Evolutionary conservation across 1,140 invertebrate species (phyloP).

Genomic region (Aphis gossypii): DNA sequence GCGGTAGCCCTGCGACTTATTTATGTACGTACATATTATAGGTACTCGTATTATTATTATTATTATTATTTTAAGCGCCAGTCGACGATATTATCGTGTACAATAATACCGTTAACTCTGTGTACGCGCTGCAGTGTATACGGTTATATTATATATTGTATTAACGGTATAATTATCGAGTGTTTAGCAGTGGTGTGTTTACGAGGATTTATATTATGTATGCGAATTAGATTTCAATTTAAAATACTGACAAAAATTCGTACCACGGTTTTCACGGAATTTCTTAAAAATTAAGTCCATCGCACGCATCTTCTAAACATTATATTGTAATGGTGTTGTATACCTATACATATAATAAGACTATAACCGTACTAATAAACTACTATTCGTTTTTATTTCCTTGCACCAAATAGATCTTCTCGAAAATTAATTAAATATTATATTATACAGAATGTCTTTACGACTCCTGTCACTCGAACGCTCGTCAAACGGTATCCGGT

Average conservation of each 20-base stretch:
- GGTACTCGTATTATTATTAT: neutral
- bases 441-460: neutral
- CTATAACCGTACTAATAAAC: neutral
- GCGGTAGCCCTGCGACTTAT: neutral
- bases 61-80: constrained; percentile 14
- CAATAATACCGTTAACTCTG: neutral
- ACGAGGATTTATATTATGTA: neutral
- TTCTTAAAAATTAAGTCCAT: neutral
- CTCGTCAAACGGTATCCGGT: neutral
- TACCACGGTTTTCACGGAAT: neutral
- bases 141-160: neutral
- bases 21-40: neutral
- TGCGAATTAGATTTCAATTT: neutral
- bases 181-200: neutral
- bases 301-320: neutral
- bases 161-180: constrained; percentile 6
- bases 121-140: neutral
- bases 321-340: neutral
- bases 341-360: neutral
- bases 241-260: neutral
- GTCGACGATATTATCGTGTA: constrained; percentile 1
- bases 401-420: neutral
- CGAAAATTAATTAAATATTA: constrained; percentile 12
- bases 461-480: neutral
- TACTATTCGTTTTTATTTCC: neutral